A percentile compares a stretch with the other conserved stretches of the same genome.
phyloP scores from a whole-genome alignment of 2,113 vertebrate species.

The Forbesichthys agassizii region DNA sequence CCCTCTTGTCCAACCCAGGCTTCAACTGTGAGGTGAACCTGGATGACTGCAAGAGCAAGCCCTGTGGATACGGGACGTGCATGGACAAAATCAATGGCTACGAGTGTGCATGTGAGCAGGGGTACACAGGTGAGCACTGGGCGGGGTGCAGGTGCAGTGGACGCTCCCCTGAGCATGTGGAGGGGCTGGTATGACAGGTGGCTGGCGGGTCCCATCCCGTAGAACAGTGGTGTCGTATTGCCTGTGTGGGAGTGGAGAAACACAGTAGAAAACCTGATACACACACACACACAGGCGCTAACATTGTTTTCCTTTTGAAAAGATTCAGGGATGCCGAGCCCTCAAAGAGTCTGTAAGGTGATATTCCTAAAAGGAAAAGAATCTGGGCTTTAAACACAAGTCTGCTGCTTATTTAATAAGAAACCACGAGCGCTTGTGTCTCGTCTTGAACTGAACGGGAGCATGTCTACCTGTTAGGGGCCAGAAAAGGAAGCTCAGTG shows the following conservation, averaged over 20 bases:
- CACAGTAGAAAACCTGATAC: conserved; percentile 61
- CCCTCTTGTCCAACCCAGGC: conserved; percentile 65
- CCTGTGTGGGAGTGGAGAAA: conserved; percentile 45
- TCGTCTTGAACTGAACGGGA: not conserved
- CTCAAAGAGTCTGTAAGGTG: conserved; percentile 58
- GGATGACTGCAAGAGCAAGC: conserved; percentile 91
- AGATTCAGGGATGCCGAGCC: conserved; percentile 48
- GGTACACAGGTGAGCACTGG: conserved; percentile 79
- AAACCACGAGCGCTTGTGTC: not conserved
- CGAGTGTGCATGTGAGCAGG: conserved; percentile 88
- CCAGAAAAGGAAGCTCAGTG: not conserved
- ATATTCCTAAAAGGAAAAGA: conserved; percentile 58
- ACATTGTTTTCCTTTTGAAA: conserved; percentile 68
- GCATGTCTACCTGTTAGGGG: conserved; percentile 3
- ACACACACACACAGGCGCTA: conserved; percentile 38
- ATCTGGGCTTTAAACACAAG: conserved; percentile 48
- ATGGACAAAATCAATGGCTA: conserved; percentile 94
- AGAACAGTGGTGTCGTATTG: conserved; percentile 71
- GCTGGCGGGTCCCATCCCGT: conserved; percentile 55
- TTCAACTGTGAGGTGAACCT: conserved; percentile 91
- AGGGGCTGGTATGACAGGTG: conserved; percentile 70
- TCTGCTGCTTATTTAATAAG: conserved; percentile 24
- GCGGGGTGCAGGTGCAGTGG: conserved; percentile 48
- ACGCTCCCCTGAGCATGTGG: conserved; percentile 58
- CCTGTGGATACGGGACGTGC: conserved; percentile 89